Evolutionary conservation across 2,797 vertebrate genomes (phyloP).

Genomic region (Vespertilio murinus): DNA sequence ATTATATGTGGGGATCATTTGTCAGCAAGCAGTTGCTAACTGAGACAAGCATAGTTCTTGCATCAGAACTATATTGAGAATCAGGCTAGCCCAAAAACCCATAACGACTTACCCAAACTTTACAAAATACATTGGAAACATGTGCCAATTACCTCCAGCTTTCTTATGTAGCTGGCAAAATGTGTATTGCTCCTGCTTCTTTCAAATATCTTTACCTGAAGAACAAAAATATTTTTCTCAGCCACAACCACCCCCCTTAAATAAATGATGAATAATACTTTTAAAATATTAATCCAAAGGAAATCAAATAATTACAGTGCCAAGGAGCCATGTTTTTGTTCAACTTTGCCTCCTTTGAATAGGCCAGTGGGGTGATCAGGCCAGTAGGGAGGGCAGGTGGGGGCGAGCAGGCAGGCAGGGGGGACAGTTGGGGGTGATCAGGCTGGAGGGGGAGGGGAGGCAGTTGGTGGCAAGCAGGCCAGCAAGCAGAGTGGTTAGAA

Average conservation of each 20-base stretch:
- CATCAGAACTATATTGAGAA: background rate
- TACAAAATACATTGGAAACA: background rate
- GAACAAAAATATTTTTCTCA: background rate
- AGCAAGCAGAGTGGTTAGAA: too few relatives aligned
- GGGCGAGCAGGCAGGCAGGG: too few relatives aligned
- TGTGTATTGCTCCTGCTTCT: background rate
- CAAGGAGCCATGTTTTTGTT: background rate
- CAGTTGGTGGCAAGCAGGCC: too few relatives aligned
- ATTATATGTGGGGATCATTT: background rate
- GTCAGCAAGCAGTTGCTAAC: conserved; percentile 17
- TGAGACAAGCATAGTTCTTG: background rate
- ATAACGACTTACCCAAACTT: background rate
- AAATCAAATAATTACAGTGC: background rate
- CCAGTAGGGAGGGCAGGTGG: too few relatives aligned
- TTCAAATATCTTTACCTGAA: background rate
- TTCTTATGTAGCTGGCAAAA: background rate
- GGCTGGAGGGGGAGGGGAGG: too few relatives aligned
- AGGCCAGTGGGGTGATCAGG: too few relatives aligned
- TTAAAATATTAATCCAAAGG: background rate
- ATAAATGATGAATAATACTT: background rate
- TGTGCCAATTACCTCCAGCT: background rate
- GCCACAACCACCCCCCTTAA: background rate
- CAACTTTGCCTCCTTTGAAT: background rate
- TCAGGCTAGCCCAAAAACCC: background rate
- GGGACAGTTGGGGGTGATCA: too few relatives aligned